Evolutionary conservation across 2,797 vertebrate species (phyloP), one percentile per base, ranked within the genome.

Genomic region (Sciaenops ocellatus): DNA sequence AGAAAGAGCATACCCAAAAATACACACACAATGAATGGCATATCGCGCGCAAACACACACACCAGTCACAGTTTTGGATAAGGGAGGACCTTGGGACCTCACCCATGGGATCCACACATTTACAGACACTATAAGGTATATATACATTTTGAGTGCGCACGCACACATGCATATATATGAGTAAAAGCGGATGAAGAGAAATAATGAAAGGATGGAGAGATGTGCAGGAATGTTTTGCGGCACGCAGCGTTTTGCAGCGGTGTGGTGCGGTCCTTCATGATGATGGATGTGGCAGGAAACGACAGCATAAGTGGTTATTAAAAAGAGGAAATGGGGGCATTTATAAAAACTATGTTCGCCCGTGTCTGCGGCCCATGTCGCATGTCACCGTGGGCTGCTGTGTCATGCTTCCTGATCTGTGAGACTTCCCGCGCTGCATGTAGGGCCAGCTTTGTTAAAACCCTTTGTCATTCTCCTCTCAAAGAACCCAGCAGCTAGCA

Each of bases 231-330:
- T 72, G 80, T 86, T 93, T 90, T 84, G 86, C 50, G 68, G 50
- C 51, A 30, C 4, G 62, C 83, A 68, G 84, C 54, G n/a, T 84
- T 91, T 88, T 88, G 85, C 87, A 83, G 84, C 69, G 64, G 74
- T 77, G 80, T 80, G 82, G 81, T 79, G 87, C 72, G 69, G 82
- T 85, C 86, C 78, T 79, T 90, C 89, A 83, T 50, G 12, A 83
- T 93, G 93, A 94, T 90, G 82, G 91, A 95, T 92, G 83, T 82
- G 65, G 76, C 91, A 93, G 92, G 93, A 95, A 95, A 93, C 90
- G 91, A 94, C 92, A 94, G 90, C 81, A 87, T 92, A 93, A 94
- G 94, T 92, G 91, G 89, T 94, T 93, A 94, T 95, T 94, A 92
- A 94, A 93, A 92, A 93, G 84, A 88, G 90, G 91, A 93, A 93